Evolutionary conservation across 2,797 vertebrate genomes (phyloP).

Genomic region (Clarias platycephalus): DNA sequence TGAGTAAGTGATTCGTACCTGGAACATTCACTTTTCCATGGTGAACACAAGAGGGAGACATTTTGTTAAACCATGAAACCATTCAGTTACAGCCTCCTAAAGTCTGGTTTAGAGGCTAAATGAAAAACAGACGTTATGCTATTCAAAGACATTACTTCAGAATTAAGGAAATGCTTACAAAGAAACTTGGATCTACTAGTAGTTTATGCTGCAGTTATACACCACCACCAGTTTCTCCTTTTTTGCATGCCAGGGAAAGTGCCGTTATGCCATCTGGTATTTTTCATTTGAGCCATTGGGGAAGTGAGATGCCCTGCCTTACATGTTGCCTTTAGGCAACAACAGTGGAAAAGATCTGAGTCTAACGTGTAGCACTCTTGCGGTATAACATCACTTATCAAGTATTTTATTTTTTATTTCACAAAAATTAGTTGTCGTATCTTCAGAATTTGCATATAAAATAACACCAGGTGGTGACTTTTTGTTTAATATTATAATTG

Average conservation of each 20-base stretch:
- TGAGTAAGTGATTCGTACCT: not conserved
- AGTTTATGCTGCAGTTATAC: not conserved
- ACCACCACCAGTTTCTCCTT: constrained; percentile 6
- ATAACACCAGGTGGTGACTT: not conserved
- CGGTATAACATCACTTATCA: not conserved
- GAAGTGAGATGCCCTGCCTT: constrained; percentile 14
- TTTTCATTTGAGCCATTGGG: not conserved
- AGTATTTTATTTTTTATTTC: not conserved
- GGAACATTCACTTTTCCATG: not conserved
- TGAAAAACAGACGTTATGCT: not conserved
- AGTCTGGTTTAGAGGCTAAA: not conserved
- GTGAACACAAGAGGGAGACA: constrained; percentile 71
- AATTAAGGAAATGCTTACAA: not conserved
- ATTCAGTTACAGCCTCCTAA: not conserved
- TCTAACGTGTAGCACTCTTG: not conserved
- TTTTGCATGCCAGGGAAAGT: not conserved
- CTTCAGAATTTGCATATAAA: constrained; percentile 3
- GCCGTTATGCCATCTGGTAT: not conserved
- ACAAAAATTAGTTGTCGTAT: not conserved
- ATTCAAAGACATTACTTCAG: not conserved
- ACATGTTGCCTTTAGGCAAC: not conserved
- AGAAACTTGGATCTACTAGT: not conserved
- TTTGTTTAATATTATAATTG: constrained; percentile 3
- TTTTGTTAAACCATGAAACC: not conserved
- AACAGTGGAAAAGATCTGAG: not conserved